Evolutionary conservation across 2,888 invertebrate species (phyloP), one percentile per base, ranked within the genome.

Genomic region (Troides aeacus): DNA sequence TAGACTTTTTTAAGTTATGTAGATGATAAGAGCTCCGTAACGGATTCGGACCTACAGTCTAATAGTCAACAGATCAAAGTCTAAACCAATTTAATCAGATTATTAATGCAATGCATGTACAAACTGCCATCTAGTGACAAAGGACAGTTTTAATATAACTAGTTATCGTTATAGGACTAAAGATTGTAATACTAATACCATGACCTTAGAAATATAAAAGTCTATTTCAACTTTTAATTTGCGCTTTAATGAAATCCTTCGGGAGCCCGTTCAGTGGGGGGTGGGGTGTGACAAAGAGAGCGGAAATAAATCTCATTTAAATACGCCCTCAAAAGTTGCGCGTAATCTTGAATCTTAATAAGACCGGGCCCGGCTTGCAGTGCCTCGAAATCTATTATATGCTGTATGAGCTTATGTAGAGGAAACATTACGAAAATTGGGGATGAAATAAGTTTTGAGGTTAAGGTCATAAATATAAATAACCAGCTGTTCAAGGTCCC

Each of bases 301-400:
- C 65, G 70, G 66, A 70, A 65, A 66, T 66, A 70, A 70, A 70
- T 70, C 70, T 70, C 66, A 70, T 70, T 70, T 70, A 64, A 70
- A 70, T 66, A 30, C 66, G 58, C 62, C 66, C 70, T 50, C 62
- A 58, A 66, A 70, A 66, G 62, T 62, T 66, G 36, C 21, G 50
- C 62, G 65, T 58, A 59, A 66, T 66, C 62, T 70, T 58, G 50
- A 62, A 66, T 62, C 58, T 70, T 62, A 68, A 63, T 68, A 63
- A 63, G 62, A 36, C 39, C 8, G n/a, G 67, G 23, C 42, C 24
- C 67, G 57, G 30, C 50, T 58, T 59, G 50, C 46, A 46, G 30
- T 58, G 30, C 61, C 21, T 56, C 50, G 30, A 53, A 39, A 53
- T 66, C 60, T 67, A 39, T 67, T 67, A 62, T 57, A 46, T 23